Conservation (phyloP, 2,888 invertebrate species). For the Osmoderma eremita region DNA sequence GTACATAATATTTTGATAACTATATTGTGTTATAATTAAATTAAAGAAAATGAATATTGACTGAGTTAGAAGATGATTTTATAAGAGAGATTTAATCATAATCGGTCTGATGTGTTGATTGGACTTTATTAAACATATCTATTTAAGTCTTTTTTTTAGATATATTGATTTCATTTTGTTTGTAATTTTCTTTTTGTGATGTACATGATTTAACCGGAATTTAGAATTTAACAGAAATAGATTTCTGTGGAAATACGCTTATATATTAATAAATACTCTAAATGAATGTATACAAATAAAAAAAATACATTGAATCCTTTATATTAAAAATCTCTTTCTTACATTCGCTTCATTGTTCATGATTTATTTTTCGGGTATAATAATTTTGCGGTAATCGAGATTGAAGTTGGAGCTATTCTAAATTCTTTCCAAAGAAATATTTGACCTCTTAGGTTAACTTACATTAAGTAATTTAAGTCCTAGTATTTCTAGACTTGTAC, state of each 20-base stretch:
- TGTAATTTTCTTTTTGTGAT: constrained; percentile 26
- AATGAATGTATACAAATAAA: constrained; percentile 20
- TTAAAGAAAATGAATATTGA: constrained; percentile 11
- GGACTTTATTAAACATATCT: constrained; percentile 31
- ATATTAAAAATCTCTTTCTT: neutral
- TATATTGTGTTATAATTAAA: too few species aligned
- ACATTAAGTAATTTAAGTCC: constrained; percentile 22
- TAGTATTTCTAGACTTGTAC: constrained; percentile 22
- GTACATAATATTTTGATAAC: neutral
- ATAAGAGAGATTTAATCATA: constrained; percentile 22
- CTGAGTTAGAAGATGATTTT: constrained; percentile 27
- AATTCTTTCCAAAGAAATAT: constrained; percentile 19
- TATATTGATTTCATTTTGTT: constrained; percentile 17
- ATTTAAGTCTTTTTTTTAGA: constrained; percentile 6
- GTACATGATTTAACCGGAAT: constrained; percentile 26
- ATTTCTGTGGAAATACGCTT: constrained; percentile 38
- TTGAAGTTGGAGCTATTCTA: constrained; percentile 9
- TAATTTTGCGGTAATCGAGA: too few species aligned
- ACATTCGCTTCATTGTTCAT: constrained; percentile 2
- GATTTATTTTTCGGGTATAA: neutral
- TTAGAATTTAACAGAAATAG: constrained; percentile 26
- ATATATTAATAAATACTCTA: constrained; percentile 33
- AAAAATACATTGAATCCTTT: constrained; percentile 33
- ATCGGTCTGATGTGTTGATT: constrained; percentile 25
- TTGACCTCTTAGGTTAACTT: constrained; percentile 19